Base-by-base conservation (phyloP, 2,888 invertebrate species). In the Andricus curvator region DNA sequence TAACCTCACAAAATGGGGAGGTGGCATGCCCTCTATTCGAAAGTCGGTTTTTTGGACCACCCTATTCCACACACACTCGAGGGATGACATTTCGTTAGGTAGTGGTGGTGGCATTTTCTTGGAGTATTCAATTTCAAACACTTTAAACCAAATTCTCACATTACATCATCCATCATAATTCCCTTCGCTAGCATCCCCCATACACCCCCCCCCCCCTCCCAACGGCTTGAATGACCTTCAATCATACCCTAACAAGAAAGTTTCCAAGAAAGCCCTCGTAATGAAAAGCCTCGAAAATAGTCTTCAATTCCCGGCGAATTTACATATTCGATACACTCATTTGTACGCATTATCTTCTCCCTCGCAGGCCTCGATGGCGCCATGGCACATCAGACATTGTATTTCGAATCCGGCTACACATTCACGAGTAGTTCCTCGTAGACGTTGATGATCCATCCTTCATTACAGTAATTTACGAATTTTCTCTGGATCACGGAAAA, bases 381-480 rank as follows among this genome's bases (percentile, higher is more conserved):
- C 86, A 87, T 84, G 85, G 81, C 82, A 81, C 74, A 74, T 37
- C 83, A 62, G 84, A 83, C 83, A 82, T 87, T 85, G 88, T 86
- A 84, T 84, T 84, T 85, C 82, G 85, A 74, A 68, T 83, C 83
- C 74, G 64, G 64, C 64, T 74, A 74, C 20, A 56, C 20, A 33
- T 74, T 22, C 33, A 74, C 33, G 74, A 74, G 74, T 56, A 81
- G 78, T 82, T 80, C 82, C 84, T 83, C 81, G 81, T 84, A 84
- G 85, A 80, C 83, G 84, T 84, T 86, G 86, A 83, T 85, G 84
- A 85, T 84, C 84, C 56, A 33, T 74, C 74, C 56, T 74, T 89
- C 89, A 91, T 91, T 90, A 91, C 88, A 86, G 87, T 90, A 89
- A 91, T 91, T 91, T 88, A 88, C 86, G 86, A 89, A 90, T 90